These are phyloP conservation scores for Euproctis similis DNA, from an alignment of 2,888 invertebrate species.

Conservation along the genomic window DNA sequence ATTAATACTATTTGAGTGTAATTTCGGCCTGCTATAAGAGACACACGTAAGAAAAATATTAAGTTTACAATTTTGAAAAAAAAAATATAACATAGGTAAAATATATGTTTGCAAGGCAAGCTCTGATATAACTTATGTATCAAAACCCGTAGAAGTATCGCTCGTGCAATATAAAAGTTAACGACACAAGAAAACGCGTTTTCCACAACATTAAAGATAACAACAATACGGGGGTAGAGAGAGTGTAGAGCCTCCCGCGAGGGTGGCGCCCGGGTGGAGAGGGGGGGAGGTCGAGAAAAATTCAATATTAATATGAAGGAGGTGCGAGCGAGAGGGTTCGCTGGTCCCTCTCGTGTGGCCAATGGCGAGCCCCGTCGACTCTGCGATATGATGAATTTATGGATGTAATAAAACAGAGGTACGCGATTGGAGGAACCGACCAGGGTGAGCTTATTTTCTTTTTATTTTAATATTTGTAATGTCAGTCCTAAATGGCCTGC, in stretches of 20 bases:
- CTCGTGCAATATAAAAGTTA: conserved; percentile 76
- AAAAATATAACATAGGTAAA: not conserved
- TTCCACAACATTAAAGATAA: conserved; percentile 77
- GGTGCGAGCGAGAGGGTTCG: conserved; percentile 76
- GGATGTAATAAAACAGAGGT: conserved; percentile 85
- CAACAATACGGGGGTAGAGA: conserved; percentile 75
- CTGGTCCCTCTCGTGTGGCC: conserved; percentile 71
- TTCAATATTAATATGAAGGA: conserved; percentile 88
- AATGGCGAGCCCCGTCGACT: conserved; percentile 71
- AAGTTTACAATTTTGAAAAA: too few relatives aligned
- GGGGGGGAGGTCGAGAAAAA: conserved; percentile 83
- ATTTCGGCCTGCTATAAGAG: too few relatives aligned
- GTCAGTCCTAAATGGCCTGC: conserved; percentile 58
- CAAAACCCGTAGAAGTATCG: conserved; percentile 73
- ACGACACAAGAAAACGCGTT: conserved; percentile 77
- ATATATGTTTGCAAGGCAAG: conserved; percentile 21
- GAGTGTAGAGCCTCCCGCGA: conserved; percentile 74
- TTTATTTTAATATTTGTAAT: conserved; percentile 75
- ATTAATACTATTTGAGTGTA: too few relatives aligned
- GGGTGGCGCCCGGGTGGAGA: conserved; percentile 71
- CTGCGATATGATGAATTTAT: conserved; percentile 87
- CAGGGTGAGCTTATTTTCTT: conserved; percentile 74
- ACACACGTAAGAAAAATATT: too few relatives aligned
- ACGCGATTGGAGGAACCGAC: conserved; percentile 79
- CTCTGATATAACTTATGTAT: conserved; percentile 63